Evolutionary conservation across 2,888 invertebrate genomes (phyloP), one percentile per base, ranked within the genome.

Genomic region (Sialis fuliginosa): DNA sequence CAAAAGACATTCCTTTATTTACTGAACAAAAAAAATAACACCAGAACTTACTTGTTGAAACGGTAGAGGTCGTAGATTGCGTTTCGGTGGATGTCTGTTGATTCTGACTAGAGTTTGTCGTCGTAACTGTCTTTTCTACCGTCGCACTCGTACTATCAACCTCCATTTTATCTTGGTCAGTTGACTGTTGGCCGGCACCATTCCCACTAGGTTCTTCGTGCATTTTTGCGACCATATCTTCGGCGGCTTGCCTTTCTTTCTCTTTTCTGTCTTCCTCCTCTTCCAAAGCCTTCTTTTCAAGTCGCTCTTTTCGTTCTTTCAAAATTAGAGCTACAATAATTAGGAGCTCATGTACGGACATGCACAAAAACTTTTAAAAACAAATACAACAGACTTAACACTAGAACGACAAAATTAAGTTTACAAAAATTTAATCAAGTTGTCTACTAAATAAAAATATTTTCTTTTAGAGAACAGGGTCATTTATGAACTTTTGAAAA

Each of bases 261-360:
- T 72, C 72, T 50, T 66, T 65, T 49, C 66, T 61, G 51, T 70
- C 67, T 52, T 70, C 68, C 53, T 71, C 68, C 46, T 70, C 64
- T 49, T 68, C 65, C 48, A 63, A 63, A 54, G 62, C 69, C 47
- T 66, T 54, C 51, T 65, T 72, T 53, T 79, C 78, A 54, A 76
- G 75, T 42, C 72, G 71, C 53, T 77, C 72, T 61, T 78, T 79
- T 57, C 72, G 74, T 48, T 70, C 63, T 61, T 78, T 80, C 22
- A 74, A 53, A 50, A 82, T 75, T 51, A 69, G 67, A 33, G 69
- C 69, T 71, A 55, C 12, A 61, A 59, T 37, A 40, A 39, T 12
- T 13, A 40, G 7, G 12, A 10, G 6, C 10, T 1, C 5, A 35
- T 33, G 35, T 10, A 47, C 53, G 50, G 40, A 45, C 48, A 37